Percentiles rank a stretch among this genome's conserved stretches.
Conservation (phyloP, 2,113 vertebrate genomes). For the Trematocara variabile region DNA sequence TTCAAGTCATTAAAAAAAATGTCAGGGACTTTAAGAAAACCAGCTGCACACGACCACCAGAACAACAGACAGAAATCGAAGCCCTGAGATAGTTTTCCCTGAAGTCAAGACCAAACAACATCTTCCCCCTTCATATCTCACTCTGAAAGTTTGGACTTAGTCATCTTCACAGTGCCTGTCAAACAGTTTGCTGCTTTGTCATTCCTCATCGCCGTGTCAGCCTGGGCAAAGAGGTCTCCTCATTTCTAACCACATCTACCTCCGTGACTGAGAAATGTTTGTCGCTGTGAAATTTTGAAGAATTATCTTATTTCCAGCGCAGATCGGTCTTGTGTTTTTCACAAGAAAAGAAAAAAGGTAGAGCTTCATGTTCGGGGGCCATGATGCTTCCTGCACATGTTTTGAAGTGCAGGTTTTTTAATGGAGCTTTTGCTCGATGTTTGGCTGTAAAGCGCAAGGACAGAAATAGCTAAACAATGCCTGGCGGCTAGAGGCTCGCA, state of each 20-base stretch:
- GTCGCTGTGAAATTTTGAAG: background rate
- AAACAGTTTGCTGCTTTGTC: conserved; percentile 62
- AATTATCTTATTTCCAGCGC: background rate
- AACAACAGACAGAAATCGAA: background rate
- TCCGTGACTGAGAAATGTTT: conserved; percentile 1
- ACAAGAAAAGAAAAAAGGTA: background rate
- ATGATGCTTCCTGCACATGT: conserved; percentile 21
- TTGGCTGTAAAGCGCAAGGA: conserved; percentile 48
- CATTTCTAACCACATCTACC: conserved; percentile 30
- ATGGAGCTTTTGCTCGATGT: conserved; percentile 42
- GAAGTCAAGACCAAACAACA: conserved; percentile 40
- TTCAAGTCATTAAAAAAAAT: background rate
- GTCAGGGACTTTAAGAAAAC: background rate
- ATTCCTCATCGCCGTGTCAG: conserved; percentile 43
- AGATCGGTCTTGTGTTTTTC: background rate
- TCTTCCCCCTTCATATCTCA: conserved; percentile 35
- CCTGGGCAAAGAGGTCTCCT: conserved; percentile 28
- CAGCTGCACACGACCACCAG: background rate
- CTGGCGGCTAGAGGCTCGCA: conserved; percentile 53
- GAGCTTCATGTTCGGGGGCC: background rate
- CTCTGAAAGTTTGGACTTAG: conserved; percentile 66
- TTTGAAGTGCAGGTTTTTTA: conserved; percentile 43
- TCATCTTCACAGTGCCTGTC: conserved; percentile 68
- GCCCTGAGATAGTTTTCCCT: conserved; percentile 23
- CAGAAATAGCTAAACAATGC: conserved; percentile 73